Base-by-base conservation (phyloP, 2,888 invertebrate genomes). In the Proisotoma minuta region DNA sequence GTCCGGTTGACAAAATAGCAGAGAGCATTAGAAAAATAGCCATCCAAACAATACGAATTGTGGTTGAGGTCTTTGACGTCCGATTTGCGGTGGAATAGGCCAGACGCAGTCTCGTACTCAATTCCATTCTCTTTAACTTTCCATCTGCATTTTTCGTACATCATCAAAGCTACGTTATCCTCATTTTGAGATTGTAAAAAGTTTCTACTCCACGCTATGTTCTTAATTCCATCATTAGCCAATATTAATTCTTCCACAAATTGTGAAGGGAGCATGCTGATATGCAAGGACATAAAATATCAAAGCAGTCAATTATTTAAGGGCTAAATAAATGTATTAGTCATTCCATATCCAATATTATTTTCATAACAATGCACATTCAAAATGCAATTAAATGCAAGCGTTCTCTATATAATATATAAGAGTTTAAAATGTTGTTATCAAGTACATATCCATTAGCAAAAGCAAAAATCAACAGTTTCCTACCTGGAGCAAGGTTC, bases 11-110 rank as follows among this genome's bases (percentile, higher is more conserved):
- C 40, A 4, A 24, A 27, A 22, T 51, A 43, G 40, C 34, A 34
- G 8, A 34, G 28, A 24, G n/a, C 43, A 12, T 24, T 43, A n/a
- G 49, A 59, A 34, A 40, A 52, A 24, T 43, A 59, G 1, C 60
- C 65, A 60, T 68, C 68, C 15, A 65, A 4, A 39, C 68, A 68
- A 24, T 68, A 65, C 3, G 48, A 15, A 51, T 60, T 48, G 23
- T 40, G 23, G 2, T 28, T 4, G 3, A 63, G 10, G 18, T 23
- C n/a, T 23, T 49, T 60, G 63, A 60, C 57, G 22, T 56, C 4
- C 26, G 57, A 51, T 22, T 50, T 60, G 26, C 68, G 63, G 20
- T 65, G 59, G 50, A 63, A 68, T 0, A 68, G 51, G 2, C 68
- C 68, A 15, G 40, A 48, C 2, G 61, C 23, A 1, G 57, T 29